Percentiles rank a stretch among this genome's conserved stretches.
These are phyloP conservation scores for Trachythela sp. DNA, from an alignment of 64 coral and sea anemone species.

Conservation along the genomic window DNA sequence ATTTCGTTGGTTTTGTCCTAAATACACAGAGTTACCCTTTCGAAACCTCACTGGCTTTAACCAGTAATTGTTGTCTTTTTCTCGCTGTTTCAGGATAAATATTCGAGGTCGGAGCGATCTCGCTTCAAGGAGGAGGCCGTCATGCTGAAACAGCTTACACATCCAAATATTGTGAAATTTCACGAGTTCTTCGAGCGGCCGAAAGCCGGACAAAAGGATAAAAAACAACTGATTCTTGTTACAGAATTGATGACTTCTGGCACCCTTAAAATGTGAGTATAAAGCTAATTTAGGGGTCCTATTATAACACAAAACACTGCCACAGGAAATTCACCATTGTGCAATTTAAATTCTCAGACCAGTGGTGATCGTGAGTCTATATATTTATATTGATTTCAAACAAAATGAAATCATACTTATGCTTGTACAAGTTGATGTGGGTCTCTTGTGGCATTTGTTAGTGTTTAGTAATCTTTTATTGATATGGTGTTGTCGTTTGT, in stretches of 20 bases:
- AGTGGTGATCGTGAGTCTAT: neutral
- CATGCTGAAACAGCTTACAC: slow-evolving; percentile 94
- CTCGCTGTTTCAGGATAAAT: slow-evolving; percentile 80
- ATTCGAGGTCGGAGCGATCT: slow-evolving; percentile 88
- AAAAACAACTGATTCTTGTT: slow-evolving; percentile 93
- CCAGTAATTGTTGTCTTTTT: neutral
- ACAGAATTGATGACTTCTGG: slow-evolving; percentile 99
- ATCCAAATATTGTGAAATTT: slow-evolving; percentile 99
- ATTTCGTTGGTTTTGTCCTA: slow-evolving; percentile 35
- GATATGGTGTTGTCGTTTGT: neutral
- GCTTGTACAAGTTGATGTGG: neutral
- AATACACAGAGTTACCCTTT: slow-evolving; percentile 13
- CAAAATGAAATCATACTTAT: neutral
- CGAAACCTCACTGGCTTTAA: neutral
- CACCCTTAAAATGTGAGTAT: slow-evolving; percentile 97
- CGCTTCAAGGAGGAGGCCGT: slow-evolving; percentile 98
- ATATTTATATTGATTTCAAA: neutral
- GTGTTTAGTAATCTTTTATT: neutral
- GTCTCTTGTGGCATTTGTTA: neutral
- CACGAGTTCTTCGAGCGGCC: slow-evolving; percentile 94
- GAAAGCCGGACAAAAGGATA: slow-evolving; percentile 79
- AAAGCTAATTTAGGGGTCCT: neutral
- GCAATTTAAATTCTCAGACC: neutral
- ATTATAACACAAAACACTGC: neutral
- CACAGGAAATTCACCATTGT: neutral